Evolutionary conservation across 2,888 invertebrate genomes (phyloP), one percentile per base, ranked within the genome.

Genomic region (Danaus chrysippus): DNA sequence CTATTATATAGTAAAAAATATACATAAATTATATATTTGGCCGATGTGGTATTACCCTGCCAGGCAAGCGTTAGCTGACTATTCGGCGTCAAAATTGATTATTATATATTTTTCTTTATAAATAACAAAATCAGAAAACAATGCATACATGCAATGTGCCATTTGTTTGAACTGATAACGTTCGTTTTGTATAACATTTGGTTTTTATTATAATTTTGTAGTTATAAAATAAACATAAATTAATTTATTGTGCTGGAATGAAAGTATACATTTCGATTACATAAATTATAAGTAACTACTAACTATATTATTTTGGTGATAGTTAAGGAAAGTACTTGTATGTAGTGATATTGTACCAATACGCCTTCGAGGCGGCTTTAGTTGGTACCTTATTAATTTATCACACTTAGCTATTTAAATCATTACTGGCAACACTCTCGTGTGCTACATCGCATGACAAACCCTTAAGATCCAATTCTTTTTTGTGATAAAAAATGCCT

Each of bases 41-140:
- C 85, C 87, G 86, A 87, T 86, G 90, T 92, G 94, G 94, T 94
- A 92, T 92, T 93, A 94, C 94, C 94, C 94, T 94, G 93, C 93
- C 92, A 93, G 94, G 95, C 94, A 94, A 89, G 88, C 81, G 82
- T 84, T 84, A 83, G 84, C 78, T 82, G 80, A 84, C 75, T 84
- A 79, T 90, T 90, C 81, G 88, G 84, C 82, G 75, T 88, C 89
- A 83, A 91, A 91, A 89, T 90, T 91, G 68, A 83, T 82, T 78
- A 71, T 82, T 77, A 64, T 79, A 75, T 81, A 79, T 81, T 75
- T 34, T 74, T 71, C 71, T 73, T 71, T 67, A 73, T 54, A 57
- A 76, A 78, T 74, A 71, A 78, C 70, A 76, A 76, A 76, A 83
- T 82, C 81, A 82, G 82, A 73, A 81, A 83, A 82, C 84, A 86